A percentile compares a stretch with the other conserved stretches of the same genome.
These are phyloP conservation scores for Myxocyprinus asiaticus DNA, from an alignment of 2,113 vertebrate genomes.

Conservation along the genomic window DNA sequence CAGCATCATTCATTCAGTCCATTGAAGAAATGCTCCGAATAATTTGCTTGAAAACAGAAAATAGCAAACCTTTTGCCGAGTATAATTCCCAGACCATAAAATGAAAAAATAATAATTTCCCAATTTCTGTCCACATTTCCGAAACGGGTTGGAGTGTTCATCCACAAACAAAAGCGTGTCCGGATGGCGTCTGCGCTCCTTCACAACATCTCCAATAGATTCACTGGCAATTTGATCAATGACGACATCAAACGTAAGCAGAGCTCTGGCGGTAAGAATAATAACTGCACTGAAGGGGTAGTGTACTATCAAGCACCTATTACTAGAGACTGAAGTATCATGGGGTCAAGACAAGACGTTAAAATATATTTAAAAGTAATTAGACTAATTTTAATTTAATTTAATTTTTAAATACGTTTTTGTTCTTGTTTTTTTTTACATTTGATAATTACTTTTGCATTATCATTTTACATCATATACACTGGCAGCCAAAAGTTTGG, in stretches of 20 bases:
- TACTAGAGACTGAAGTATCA: not conserved
- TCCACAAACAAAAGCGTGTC: slow-evolving; percentile 72
- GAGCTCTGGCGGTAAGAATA: not conserved
- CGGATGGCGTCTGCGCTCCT: slow-evolving; percentile 61
- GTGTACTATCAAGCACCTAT: not conserved
- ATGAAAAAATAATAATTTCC: slow-evolving; percentile 71
- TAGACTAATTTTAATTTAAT: not conserved
- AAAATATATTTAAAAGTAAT: not conserved
- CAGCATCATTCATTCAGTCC: slow-evolving; percentile 13
- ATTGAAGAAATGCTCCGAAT: not conserved
- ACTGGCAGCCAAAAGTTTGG: too few relatives aligned
- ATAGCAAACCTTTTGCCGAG: slow-evolving; percentile 66
- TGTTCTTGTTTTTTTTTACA: too few relatives aligned
- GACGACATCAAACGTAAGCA: slow-evolving; percentile 55
- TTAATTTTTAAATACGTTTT: too few relatives aligned
- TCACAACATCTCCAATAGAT: slow-evolving; percentile 41
- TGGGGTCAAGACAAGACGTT: not conserved
- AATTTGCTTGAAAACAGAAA: not conserved
- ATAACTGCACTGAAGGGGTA: not conserved
- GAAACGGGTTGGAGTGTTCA: slow-evolving; percentile 61
- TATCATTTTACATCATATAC: too few relatives aligned
- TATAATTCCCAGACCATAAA: slow-evolving; percentile 63
- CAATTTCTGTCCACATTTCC: slow-evolving; percentile 75
- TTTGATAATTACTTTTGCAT: too few relatives aligned
- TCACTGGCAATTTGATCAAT: slow-evolving; percentile 57